Evolutionary conservation across 2,797 vertebrate genomes (phyloP).

Genomic region (Amblyopsis hoosieri): DNA sequence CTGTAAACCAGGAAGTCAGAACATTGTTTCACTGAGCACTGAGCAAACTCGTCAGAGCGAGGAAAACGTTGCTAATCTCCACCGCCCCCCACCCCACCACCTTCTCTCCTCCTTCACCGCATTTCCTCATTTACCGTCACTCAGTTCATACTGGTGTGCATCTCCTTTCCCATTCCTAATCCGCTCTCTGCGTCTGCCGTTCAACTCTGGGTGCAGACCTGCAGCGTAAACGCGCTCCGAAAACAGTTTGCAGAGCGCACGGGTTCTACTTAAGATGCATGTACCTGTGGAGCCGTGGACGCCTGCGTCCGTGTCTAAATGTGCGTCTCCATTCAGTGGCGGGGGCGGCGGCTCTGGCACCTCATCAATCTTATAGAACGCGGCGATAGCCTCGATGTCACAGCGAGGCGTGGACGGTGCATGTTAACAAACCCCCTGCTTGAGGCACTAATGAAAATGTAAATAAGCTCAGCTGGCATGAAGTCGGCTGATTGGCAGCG

Average conservation of each 20-base stretch:
- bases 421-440: constrained; percentile 58
- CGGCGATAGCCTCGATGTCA: constrained; percentile 41
- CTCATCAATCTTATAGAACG: constrained; percentile 70
- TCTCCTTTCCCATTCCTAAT: background rate
- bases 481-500: constrained; percentile 50
- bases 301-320: too few species aligned
- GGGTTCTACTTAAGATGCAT: constrained; percentile 25
- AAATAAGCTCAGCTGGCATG: constrained; percentile 46
- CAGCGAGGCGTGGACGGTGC: constrained; percentile 35
- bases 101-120: background rate
- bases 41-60: constrained; percentile 39
- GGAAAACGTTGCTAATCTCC: constrained; percentile 43
- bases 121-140: background rate
- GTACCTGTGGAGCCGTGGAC: constrained; percentile 3
- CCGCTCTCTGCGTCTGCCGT: background rate
- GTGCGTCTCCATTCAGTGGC: constrained; percentile 10
- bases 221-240: constrained; percentile 20
- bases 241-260: constrained; percentile 30
- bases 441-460: constrained; percentile 63
- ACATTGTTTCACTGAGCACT: constrained; percentile 56
- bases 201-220: background rate
- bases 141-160: background rate
- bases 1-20: constrained; percentile 38
- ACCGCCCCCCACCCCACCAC: background rate
- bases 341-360: constrained; percentile 26